Percentiles rank a stretch among this genome's conserved stretches.
Conservation (phyloP, 2,888 invertebrate species). For the Caenorhabditis sp. region DNA sequence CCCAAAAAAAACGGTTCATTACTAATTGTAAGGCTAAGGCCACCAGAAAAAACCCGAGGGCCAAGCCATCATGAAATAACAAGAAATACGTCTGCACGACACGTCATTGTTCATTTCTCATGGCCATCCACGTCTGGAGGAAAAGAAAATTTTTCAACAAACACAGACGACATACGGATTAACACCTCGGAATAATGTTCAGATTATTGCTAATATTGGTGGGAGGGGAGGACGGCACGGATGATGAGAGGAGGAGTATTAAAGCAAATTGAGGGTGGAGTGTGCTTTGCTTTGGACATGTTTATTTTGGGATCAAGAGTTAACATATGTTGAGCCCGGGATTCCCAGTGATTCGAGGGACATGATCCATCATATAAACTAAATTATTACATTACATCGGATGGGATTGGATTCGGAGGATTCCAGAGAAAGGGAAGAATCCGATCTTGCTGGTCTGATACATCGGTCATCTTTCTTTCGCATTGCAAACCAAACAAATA, state of each 20-base stretch:
- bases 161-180: conserved; percentile 32
- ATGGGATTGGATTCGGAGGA: neutral
- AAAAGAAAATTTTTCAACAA: conserved; percentile 29
- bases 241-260: neutral
- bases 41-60: too few species aligned
- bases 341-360: too few species aligned
- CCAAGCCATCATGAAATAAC: neutral
- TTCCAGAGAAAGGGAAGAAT: too few species aligned
- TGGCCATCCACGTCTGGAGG: neutral
- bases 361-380: too few species aligned
- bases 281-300: neutral
- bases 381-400: conserved; percentile 12
- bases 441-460: conserved; percentile 9
- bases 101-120: conserved; percentile 46
- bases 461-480: neutral
- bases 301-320: conserved; percentile 18
- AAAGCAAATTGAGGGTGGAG: neutral
- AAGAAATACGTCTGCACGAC: neutral
- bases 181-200: conserved; percentile 20
- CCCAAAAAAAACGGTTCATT: too few species aligned
- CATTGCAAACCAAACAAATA: conserved; percentile 20
- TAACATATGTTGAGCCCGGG: too few species aligned
- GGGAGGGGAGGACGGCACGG: neutral
- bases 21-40: too few species aligned
- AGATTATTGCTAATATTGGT: conserved; percentile 37